phyloP scores from a whole-genome alignment of 1,140 invertebrate species.

The Magallana gigas region DNA sequence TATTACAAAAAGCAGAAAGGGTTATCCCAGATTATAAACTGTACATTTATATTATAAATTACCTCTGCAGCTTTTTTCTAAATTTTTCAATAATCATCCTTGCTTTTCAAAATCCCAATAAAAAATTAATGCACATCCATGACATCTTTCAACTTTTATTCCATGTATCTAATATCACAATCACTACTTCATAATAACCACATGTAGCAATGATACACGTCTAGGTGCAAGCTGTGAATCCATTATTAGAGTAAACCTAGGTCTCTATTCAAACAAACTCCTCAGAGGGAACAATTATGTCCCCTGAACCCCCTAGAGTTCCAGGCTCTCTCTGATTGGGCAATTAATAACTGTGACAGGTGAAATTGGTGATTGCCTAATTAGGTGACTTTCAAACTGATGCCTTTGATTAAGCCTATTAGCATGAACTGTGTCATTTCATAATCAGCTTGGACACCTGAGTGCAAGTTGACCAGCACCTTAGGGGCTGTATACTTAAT shows the following conservation, averaged over 20 bases:
- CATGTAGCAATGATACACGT: not conserved
- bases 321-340: not conserved
- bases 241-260: not conserved
- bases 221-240: not conserved
- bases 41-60: not conserved
- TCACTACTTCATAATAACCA: not conserved
- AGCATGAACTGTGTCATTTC: not conserved
- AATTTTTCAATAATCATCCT: not conserved
- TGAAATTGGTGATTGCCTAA: not conserved
- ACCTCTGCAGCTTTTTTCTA: not conserved
- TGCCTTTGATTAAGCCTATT: not conserved
- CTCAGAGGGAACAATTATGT: not conserved
- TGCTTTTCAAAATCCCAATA: not conserved
- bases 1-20: too few relatives aligned
- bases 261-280: constrained; percentile 1
- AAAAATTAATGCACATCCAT: not conserved
- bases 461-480: not conserved
- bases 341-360: not conserved
- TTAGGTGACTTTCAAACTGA: not conserved
- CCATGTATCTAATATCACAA: not conserved
- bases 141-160: not conserved
- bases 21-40: too few relatives aligned
- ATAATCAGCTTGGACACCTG: constrained; percentile 16
- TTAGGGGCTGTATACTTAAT: not conserved
- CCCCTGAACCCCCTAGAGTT: not conserved